Conservation (phyloP, 2,113 vertebrate species). For the Hiodon tergisus region DNA sequence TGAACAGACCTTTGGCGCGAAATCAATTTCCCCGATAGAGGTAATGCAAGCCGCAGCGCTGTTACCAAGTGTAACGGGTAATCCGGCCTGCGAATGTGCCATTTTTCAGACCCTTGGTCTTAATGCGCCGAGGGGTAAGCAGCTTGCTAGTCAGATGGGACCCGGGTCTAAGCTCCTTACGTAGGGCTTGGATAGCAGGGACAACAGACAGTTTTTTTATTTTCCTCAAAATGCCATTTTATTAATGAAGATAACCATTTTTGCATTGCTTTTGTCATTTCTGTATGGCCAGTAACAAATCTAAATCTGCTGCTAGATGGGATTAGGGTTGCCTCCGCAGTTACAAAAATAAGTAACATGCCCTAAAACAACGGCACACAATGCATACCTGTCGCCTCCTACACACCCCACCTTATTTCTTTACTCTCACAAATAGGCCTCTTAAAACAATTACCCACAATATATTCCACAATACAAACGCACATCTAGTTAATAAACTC, state of each 20-base stretch:
- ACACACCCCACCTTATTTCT: too few species aligned
- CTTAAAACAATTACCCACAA: too few species aligned
- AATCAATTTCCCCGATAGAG: neutral
- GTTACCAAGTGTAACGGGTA: neutral
- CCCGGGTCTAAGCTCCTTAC: slow-evolving; percentile 1
- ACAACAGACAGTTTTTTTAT: neutral
- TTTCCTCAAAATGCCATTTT: neutral
- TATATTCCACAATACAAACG: too few species aligned
- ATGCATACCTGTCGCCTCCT: too few species aligned
- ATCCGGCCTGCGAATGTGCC: neutral
- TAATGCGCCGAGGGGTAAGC: neutral
- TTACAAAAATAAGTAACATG: neutral
- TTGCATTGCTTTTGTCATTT: too few species aligned
- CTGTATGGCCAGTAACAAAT: too few species aligned
- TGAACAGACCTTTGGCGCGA: neutral
- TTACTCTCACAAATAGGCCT: too few species aligned
- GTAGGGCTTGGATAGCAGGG: neutral
- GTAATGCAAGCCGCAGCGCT: slow-evolving; percentile 11
- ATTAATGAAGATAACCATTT: neutral
- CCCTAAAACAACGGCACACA: too few species aligned
- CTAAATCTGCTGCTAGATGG: too few species aligned
- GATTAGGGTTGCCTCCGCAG: too few species aligned
- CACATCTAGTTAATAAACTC: too few species aligned
- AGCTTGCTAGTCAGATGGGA: slow-evolving; percentile 9
- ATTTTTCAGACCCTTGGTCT: neutral